Evolutionary conservation across 2,797 vertebrate genomes (phyloP).

Genomic region (Lateolabrax maculatus): DNA sequence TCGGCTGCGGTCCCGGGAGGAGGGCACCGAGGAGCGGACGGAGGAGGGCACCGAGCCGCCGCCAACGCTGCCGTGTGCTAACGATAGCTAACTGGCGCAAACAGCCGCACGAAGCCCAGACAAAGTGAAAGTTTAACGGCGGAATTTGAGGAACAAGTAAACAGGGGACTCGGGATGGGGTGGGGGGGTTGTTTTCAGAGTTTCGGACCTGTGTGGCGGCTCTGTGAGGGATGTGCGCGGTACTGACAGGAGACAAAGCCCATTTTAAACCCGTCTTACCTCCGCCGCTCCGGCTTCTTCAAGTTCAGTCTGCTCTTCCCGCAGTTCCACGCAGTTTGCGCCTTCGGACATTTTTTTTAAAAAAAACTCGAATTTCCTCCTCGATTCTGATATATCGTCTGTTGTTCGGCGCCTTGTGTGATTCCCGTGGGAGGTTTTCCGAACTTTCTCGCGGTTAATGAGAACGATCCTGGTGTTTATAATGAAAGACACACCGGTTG

Average conservation of each 20-base stretch:
- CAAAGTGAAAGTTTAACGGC: slow-evolving; percentile 39
- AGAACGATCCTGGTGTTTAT: slow-evolving; percentile 54
- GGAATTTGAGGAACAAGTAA: fast-evolving
- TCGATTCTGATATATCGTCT: not conserved
- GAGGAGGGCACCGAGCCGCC: slow-evolving; percentile 16
- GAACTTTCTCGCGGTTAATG: slow-evolving; percentile 30
- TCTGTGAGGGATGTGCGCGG: not conserved
- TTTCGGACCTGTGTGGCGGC: fast-evolving
- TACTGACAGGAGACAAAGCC: slow-evolving; percentile 14
- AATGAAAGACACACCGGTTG: slow-evolving; percentile 75
- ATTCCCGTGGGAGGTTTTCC: slow-evolving; percentile 11
- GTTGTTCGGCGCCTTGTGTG: not conserved
- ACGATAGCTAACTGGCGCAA: slow-evolving; percentile 57
- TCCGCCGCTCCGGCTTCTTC: slow-evolving; percentile 78
- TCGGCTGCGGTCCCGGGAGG: slow-evolving; percentile 46
- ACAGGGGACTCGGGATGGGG: too few relatives aligned
- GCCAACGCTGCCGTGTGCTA: slow-evolving; percentile 48
- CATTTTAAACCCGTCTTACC: slow-evolving; percentile 72
- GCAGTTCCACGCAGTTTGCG: slow-evolving; percentile 80
- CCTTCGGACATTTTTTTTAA: slow-evolving; percentile 84
- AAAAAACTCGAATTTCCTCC: slow-evolving; percentile 29
- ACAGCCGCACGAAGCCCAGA: not conserved
- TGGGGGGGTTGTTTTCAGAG: fast-evolving
- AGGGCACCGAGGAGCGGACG: slow-evolving; percentile 26
- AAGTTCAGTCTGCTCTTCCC: slow-evolving; percentile 82